Evolutionary conservation across 2,113 vertebrate species (phyloP), one percentile per base, ranked within the genome.

Genomic region (Cervus canadensis): DNA sequence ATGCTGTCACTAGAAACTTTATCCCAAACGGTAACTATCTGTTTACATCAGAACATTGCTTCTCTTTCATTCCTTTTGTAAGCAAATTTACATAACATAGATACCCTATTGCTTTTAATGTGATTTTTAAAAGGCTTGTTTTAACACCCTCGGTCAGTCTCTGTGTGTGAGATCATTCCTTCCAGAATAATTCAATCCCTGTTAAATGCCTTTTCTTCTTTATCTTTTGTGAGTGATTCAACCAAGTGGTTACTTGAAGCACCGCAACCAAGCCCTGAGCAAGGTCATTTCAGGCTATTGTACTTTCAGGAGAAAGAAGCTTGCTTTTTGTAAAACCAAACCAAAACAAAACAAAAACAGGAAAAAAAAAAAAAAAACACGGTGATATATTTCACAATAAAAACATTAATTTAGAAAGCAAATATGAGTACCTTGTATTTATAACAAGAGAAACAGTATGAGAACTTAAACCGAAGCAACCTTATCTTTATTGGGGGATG

Each of bases 181-280:
- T 59, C 84, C n/a, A 33, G 88, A 43, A 79, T 54, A 16, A 54
- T 64, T 40, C 83, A 36, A 23, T 28, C 28, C 4, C 8, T 11
- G 52, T 36, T 28, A 30, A n/a, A n/a, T 21, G 25, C 52, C 62
- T 88, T 59, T 93, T 57, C 23, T 67, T 76, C 93, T 91, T 92
- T 90, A 25, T 95, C 95, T 86, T 26, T 81, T 2, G 30, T 40
- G 8, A 14, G 50, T 45, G 54, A 84, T 52, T 87, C 91, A 60
- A 11, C 15, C 14, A 6, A 54, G n/a, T 28, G 30, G 28, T 87
- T 4, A 9, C 33, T 16, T 17, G 2, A 7, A 28, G 28, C 19
- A 17, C 26, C 9, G 15, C 56, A 12, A 3, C 8, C 57, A 7
- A 62, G 23, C 17, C 0, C 14, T 0, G 16, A 40, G 3, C 0